Evolutionary conservation across 2,888 invertebrate species (phyloP), one percentile per base, ranked within the genome.

Genomic region (Heliconius cydno): DNA sequence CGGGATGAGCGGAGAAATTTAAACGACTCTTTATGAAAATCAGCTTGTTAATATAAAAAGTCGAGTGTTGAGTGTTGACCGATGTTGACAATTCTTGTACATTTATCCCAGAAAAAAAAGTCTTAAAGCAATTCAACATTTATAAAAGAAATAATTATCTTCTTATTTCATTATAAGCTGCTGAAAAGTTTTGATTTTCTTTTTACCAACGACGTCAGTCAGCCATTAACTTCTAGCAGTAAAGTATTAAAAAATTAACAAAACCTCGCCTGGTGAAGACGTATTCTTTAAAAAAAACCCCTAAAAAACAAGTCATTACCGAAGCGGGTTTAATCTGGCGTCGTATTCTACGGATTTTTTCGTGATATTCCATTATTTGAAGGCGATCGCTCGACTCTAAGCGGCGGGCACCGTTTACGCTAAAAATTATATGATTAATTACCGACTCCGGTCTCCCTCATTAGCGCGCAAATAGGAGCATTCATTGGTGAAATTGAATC

Each of bases 251-350:
- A 92, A 93, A 92, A 92, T 91, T 92, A 93, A 92, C 91, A 93
- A 92, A 91, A 91, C 87, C 86, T 87, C 86, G 89, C 91, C 94
- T 94, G 94, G 87, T 85, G 86, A 91, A 91, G 94, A 94, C 94
- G 92, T 91, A 92, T 92, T 93, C 92, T 94, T 94, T 91, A 91
- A 52, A 92, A 93, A 34, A 34, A 34, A 6, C 34, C 93, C 92
- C 92, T 93, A 92, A 94, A 94, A 94, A 95, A 94, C 95, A 95
- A 95, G 94, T 94, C 94, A 95, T 95, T 95, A 95, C 90, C 92
- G 91, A 88, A 88, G 90, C 92, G 91, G 89, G 94, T 92, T 92
- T 90, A 93, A 91, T 92, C 92, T 92, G 91, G 92, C 93, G 90
- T 90, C 89, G 87, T 90, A 88, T 88, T 93, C 90, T 88, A 86